A percentile compares a stretch with the other conserved stretches of the same genome.
Evolutionary conservation across 2,888 invertebrate species (phyloP).

Genomic region (Aphidius colemani): DNA sequence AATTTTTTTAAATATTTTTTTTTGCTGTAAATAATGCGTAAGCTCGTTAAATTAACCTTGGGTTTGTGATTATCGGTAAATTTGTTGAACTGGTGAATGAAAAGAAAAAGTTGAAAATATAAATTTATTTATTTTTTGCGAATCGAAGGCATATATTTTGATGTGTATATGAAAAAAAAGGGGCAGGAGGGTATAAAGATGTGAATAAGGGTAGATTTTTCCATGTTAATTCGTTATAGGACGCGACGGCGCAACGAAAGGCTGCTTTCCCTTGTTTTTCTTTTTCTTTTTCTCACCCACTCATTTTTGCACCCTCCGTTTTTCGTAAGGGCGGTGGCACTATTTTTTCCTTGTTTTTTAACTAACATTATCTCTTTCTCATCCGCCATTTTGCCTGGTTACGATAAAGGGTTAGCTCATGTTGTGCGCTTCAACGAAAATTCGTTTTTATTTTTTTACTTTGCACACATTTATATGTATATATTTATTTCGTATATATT

Average conservation of each 20-base stretch:
- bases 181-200: conserved; percentile 9
- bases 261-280: conserved; percentile 38
- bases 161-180: background rate
- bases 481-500: too few relatives aligned
- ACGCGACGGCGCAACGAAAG: conserved; percentile 43
- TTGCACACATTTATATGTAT: too few relatives aligned
- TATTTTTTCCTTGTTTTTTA: conserved; percentile 2
- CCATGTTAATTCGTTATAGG: conserved; percentile 43
- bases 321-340: conserved; percentile 50
- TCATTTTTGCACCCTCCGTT: conserved; percentile 33
- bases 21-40: conserved; percentile 30
- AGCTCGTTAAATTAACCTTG: conserved; percentile 34
- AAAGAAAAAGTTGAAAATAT: conserved; percentile 11
- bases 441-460: too few relatives aligned
- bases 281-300: conserved; percentile 9
- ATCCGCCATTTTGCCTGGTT: conserved; percentile 54
- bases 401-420: conserved; percentile 46
- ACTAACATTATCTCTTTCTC: conserved; percentile 33
- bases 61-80: conserved; percentile 31
- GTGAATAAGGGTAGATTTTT: conserved; percentile 33
- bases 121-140: background rate
- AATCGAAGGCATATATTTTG: background rate
- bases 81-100: conserved; percentile 22
- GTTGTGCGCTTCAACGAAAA: conserved; percentile 3
- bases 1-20: conserved; percentile 10